These are phyloP conservation scores for Ganaspis brasiliensis DNA, from an alignment of 2,888 invertebrate genomes.

Conservation along the genomic window DNA sequence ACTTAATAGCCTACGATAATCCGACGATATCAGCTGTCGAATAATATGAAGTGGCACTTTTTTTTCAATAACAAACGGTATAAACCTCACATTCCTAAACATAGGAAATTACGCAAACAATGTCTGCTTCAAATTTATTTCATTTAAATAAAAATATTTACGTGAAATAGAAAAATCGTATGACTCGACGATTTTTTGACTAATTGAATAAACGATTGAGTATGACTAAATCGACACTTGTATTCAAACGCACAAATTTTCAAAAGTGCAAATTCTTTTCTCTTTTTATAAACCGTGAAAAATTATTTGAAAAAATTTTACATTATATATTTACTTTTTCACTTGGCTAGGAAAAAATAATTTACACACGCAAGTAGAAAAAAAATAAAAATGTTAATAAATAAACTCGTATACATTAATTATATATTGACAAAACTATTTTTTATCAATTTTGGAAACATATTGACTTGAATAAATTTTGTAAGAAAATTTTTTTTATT, in stretches of 20 bases:
- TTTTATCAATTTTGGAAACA: slow-evolving; percentile 1
- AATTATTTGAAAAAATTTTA: slow-evolving; percentile 30
- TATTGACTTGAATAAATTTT: not conserved
- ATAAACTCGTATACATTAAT: slow-evolving; percentile 11
- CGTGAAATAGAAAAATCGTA: slow-evolving; percentile 53
- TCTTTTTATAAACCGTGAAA: not conserved
- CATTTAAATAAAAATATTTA: slow-evolving; percentile 28
- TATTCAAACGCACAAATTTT: not conserved
- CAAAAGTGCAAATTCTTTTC: not conserved
- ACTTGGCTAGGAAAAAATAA: not conserved
- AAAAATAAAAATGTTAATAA: slow-evolving; percentile 11
- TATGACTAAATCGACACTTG: slow-evolving; percentile 24
- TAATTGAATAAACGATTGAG: slow-evolving; percentile 51
- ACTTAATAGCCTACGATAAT: slow-evolving; percentile 5
- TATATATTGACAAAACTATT: not conserved
- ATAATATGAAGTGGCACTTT: slow-evolving; percentile 28
- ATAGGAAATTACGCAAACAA: slow-evolving; percentile 31
- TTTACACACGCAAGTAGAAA: not conserved
- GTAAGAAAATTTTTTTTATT: not conserved
- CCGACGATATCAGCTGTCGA: slow-evolving; percentile 36
- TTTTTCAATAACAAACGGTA: not conserved
- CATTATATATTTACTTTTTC: not conserved
- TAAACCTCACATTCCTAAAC: slow-evolving; percentile 21
- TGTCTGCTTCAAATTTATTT: slow-evolving; percentile 20
- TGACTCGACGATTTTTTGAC: slow-evolving; percentile 57